Conservation (phyloP, 1,140 invertebrate species). For the Rhizoglyphus robini region DNA sequence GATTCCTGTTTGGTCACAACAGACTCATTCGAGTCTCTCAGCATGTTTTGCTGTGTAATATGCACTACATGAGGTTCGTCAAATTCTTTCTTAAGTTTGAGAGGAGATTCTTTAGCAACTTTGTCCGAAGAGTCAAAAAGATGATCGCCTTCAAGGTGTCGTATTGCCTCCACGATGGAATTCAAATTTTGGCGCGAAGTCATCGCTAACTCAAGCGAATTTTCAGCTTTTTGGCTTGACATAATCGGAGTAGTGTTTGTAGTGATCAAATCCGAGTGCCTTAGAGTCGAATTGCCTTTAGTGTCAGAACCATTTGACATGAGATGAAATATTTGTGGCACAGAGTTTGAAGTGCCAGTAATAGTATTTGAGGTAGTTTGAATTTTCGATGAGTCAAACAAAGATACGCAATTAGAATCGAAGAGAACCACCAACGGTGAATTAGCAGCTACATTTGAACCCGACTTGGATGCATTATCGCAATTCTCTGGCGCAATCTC, state of each 20-base stretch:
- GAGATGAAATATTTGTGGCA: background rate
- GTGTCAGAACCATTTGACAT: background rate
- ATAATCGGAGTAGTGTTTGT: background rate
- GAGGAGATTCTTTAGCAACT: background rate
- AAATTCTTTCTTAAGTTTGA: background rate
- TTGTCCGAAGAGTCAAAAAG: conserved; percentile 42
- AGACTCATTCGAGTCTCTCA: background rate
- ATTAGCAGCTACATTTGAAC: background rate
- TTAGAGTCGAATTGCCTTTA: background rate
- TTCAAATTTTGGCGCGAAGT: conserved; percentile 79
- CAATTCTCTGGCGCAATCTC: too few species aligned
- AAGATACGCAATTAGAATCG: background rate
- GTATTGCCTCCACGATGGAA: conserved; percentile 92
- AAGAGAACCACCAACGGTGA: background rate
- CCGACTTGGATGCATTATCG: background rate
- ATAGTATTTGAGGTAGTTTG: background rate
- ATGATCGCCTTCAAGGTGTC: conserved; percentile 87
- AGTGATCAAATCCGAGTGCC: background rate
- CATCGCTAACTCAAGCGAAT: background rate
- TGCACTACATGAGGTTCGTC: too few species aligned
- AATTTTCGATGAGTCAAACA: too few species aligned
- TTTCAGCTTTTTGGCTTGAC: background rate
- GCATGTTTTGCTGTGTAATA: background rate
- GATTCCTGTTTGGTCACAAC: background rate
- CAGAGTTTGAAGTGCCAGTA: background rate